Percentiles rank a stretch among this genome's conserved stretches.
Evolutionary conservation across 2,888 invertebrate species (phyloP).

Genomic region (Dynastes tityus): DNA sequence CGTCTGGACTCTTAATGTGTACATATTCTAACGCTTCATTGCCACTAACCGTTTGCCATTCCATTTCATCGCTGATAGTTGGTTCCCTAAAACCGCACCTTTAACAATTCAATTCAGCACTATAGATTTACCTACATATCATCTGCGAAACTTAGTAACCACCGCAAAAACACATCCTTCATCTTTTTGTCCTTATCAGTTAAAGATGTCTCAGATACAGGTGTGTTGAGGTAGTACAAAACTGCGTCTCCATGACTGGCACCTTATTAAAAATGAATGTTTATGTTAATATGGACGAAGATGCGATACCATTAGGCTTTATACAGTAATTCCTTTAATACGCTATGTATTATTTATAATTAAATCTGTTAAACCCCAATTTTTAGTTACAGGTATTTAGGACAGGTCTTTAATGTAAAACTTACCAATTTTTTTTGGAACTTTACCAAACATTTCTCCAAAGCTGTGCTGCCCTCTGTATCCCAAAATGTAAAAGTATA

Average conservation of each 20-base stretch:
- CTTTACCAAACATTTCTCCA: conserved; percentile 4
- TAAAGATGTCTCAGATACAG: conserved; percentile 20
- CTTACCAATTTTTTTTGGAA: conserved; percentile 26
- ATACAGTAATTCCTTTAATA: no score
- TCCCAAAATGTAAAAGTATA: conserved; percentile 72
- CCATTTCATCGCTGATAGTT: conserved; percentile 9
- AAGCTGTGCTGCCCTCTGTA: conserved; percentile 37
- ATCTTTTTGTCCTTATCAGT: conserved; percentile 41
- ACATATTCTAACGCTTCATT: conserved; percentile 24
- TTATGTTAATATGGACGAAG: neutral
- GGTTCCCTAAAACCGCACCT: conserved; percentile 21
- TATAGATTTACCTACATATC: conserved; percentile 21
- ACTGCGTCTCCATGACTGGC: conserved; percentile 46
- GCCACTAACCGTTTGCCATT: conserved; percentile 35
- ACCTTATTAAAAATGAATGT: conserved; percentile 23
- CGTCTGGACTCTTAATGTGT: conserved; percentile 21
- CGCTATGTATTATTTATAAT: no score
- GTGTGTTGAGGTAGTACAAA: conserved; percentile 37
- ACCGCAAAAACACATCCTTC: conserved; percentile 39
- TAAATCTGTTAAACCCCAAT: no score
- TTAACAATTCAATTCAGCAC: neutral
- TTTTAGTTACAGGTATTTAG: neutral
- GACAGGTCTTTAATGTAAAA: neutral
- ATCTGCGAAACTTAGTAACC: conserved; percentile 41
- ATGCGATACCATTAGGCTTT: no score